Evolutionary conservation across 30 jellyfish, hydroid and myxozoan genomes (phyloP), one percentile per base, ranked within the genome.

Genomic region (Hydractinia echinata): DNA sequence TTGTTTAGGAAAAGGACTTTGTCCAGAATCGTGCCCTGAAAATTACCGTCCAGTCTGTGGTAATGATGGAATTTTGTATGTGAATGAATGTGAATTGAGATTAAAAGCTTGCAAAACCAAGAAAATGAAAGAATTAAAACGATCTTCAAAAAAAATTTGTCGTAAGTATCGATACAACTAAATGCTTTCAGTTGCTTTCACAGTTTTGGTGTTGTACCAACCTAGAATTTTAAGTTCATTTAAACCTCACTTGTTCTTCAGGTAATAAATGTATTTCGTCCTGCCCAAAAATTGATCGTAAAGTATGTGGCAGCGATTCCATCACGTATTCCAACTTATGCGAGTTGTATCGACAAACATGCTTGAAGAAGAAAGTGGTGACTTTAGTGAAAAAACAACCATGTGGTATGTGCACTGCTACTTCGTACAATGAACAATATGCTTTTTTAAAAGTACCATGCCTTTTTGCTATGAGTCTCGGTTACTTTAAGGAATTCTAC

Each of bases 11-110:
- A 53, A 51, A 10, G 78, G 68, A 30, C 72, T 20, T 8, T 89
- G 96, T 64, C 96, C 96, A 8, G 88, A 79, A 62, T 51, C 21
- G 50, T 89, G 96, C 50, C 96, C 96, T 30, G 14, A 76, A 4
- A 70, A 54, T 4, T 83, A 55, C 77, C 67, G 53, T 49, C 89
- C 84, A 39, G 69, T 84, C 16, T 89, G 96, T 74, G 96, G 94
- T 58, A 89, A 55, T 74, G 94, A 89, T 83, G 96, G 95, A 4
- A 71, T 30, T 21, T 61, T 70, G 79, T 84, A 89, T 39, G 89
- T 87, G 10, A 71, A 88, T 67, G 94, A 89, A 79, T 89, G 96
- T 84, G 96, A 89, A 73, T 44, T 89, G 87, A 83, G 79, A 52
- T 66, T 89, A 54, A 53, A 87, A 10, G 96, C 96, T 5, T 89